Evolutionary conservation across 2,113 vertebrate genomes (phyloP).

Genomic region (Xenopus borealis): DNA sequence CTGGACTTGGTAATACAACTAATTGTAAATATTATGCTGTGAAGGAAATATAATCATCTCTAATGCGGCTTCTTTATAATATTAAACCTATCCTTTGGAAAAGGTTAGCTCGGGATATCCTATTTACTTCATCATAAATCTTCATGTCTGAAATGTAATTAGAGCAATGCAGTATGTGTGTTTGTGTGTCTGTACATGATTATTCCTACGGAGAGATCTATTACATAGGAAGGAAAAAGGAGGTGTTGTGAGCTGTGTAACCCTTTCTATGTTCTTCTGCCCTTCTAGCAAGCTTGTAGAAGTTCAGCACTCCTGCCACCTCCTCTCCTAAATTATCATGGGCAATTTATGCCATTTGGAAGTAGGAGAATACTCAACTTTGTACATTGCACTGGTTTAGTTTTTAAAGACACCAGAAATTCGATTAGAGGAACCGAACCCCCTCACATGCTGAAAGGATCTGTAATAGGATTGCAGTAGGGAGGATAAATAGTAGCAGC

Average conservation of each 20-base stretch:
- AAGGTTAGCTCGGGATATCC: no score
- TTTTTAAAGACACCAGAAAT: conserved; percentile 4
- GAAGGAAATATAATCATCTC: no score
- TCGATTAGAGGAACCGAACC: not conserved
- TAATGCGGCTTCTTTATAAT: no score
- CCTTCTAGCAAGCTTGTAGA: not conserved
- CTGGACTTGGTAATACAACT: not conserved
- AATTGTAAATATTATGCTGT: not conserved
- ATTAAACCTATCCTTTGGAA: no score
- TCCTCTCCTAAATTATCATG: not conserved
- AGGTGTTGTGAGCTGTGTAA: not conserved
- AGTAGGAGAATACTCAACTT: conserved; percentile 13
- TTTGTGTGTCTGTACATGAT: no score
- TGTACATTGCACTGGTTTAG: not conserved
- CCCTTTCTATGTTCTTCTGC: no score
- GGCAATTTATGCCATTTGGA: not conserved
- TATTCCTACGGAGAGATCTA: no score
- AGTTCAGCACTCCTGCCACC: not conserved
- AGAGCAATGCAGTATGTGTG: not conserved
- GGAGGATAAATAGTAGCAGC: conserved; percentile 18
- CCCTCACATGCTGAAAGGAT: conserved; percentile 8
- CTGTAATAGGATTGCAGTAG: conserved; percentile 21
- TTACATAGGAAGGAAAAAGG: no score
- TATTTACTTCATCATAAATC: no score
- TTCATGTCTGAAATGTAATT: not conserved